Base-by-base conservation (phyloP, 1,140 invertebrate species). In the Eciton burchellii region DNA sequence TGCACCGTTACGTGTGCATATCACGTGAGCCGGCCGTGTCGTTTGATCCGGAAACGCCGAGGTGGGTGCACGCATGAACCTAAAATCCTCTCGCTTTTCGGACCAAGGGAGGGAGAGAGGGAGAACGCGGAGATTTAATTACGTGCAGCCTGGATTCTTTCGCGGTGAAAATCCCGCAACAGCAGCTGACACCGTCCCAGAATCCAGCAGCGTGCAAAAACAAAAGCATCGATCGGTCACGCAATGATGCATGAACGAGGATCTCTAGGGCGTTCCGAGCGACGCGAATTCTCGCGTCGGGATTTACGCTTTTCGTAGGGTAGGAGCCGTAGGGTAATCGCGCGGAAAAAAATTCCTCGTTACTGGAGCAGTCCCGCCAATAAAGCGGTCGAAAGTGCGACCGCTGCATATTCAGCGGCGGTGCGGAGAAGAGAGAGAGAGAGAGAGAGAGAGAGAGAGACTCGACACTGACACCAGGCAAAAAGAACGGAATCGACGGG, bases 401-500 rank as follows among this genome's bases (percentile, higher is more conserved):
- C 0, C 43, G 65, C 21, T 56, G 21, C 57, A 43, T 29, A 35
- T 63, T 29, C 45, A 14, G 35, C 45, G 11, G 52, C 16, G 16
- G 35, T 19, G 43, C 14, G 41, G 29, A 21, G 47, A 1, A 29
- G 45, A 62, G 19, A 52, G 24, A 56, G 47, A 63, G 45, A 24
- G 26, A 72, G 60, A 65, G 49, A 59, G n/a, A 73, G 47, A 72
- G 29, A 24, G 11, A 73, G 52, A 72, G 35, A 19, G 52, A 5
- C 9, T n/a, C 54, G 54, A 57, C 60, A 66, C 24, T 70, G 54
- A 82, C 65, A 81, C 65, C 74, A 52, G 3, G 54, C 45, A 62
- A 81, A 79, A 83, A 83, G 16, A 60, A 79, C 12, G 74, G 62
- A 60, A 79, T 81, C 43, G 74, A 83, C 56, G 26, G 54, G 26